Conservation (phyloP, 2,888 invertebrate species). For the Vandiemenella viatica region DNA sequence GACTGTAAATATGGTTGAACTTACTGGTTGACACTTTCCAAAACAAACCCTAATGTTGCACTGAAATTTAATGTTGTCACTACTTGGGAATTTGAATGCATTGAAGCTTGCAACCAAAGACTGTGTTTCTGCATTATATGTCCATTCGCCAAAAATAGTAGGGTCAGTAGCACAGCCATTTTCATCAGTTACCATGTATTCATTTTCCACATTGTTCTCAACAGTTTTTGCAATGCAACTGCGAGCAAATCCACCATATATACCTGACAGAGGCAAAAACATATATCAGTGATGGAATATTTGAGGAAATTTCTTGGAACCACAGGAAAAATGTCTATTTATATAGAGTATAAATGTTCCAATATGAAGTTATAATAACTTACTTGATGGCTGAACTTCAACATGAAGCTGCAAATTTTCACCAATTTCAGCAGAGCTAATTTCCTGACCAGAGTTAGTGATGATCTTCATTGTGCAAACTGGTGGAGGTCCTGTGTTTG, state of each 20-base stretch:
- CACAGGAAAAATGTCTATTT: too few species aligned
- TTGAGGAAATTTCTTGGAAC: too few species aligned
- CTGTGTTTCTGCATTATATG: slow-evolving; percentile 71
- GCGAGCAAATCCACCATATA: slow-evolving; percentile 86
- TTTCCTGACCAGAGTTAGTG: slow-evolving; percentile 70
- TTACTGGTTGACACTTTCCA: slow-evolving; percentile 85
- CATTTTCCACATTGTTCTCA: slow-evolving; percentile 75
- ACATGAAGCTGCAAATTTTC: slow-evolving; percentile 76
- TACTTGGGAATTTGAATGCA: slow-evolving; percentile 89
- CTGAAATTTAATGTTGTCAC: slow-evolving; percentile 87
- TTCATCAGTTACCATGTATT: slow-evolving; percentile 84
- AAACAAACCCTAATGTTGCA: slow-evolving; percentile 91
- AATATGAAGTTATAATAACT: too few species aligned
- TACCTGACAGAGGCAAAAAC: slow-evolving; percentile 46
- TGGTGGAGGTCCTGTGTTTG: slow-evolving; percentile 87
- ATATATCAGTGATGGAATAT: too few species aligned
- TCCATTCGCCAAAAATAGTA: slow-evolving; percentile 86
- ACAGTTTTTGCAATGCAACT: slow-evolving; percentile 87
- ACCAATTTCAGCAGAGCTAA: slow-evolving; percentile 82
- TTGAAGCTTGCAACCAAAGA: slow-evolving; percentile 77
- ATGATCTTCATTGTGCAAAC: slow-evolving; percentile 85
- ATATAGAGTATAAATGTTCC: too few species aligned
- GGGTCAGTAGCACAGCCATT: slow-evolving; percentile 89
- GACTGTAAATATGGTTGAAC: too few species aligned
- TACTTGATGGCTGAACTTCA: slow-evolving; percentile 57